A percentile compares a stretch with the other conserved stretches of the same genome.
Evolutionary conservation across 92 coral and sea anemone genomes (phyloP).

Genomic region (Porites lobata): DNA sequence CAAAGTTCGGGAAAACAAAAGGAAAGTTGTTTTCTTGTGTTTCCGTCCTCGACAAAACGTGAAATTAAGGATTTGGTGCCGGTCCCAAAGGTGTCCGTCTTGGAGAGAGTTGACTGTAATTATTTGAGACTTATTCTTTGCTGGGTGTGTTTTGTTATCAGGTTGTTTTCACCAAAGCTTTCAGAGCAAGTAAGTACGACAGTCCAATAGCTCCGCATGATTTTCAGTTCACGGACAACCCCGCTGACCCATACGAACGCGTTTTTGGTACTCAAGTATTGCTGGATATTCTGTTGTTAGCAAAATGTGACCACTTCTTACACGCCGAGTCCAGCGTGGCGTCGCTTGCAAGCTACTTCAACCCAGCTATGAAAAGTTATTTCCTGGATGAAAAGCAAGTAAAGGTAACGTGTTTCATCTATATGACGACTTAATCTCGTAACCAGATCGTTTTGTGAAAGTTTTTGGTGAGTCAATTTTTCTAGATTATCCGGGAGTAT

Average conservation of each 20-base stretch:
- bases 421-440: neutral
- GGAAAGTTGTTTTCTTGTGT: no score
- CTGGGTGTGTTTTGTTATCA: neutral
- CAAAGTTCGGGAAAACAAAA: no score
- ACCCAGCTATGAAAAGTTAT: slow-evolving; percentile 70
- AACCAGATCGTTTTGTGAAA: no score
- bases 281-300: slow-evolving; percentile 73
- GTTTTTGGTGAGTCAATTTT: no score
- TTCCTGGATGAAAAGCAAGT: slow-evolving; percentile 50
- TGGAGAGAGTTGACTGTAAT: no score
- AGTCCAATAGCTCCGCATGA: slow-evolving; percentile 7
- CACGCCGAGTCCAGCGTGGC: slow-evolving; percentile 88
- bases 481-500: no score
- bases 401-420: neutral
- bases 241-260: slow-evolving; percentile 42
- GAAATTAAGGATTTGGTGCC: no score
- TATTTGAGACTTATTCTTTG: neutral
- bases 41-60: no score
- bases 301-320: slow-evolving; percentile 74
- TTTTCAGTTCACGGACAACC: neutral
- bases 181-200: slow-evolving; percentile 42
- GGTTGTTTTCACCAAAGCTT: slow-evolving; percentile 60
- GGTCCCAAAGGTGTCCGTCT: no score
- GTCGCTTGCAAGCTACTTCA: slow-evolving; percentile 75
- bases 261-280: slow-evolving; percentile 68